phyloP scores from a whole-genome alignment of 2,888 invertebrate species.

The Glyphotaelius pellucidus region DNA sequence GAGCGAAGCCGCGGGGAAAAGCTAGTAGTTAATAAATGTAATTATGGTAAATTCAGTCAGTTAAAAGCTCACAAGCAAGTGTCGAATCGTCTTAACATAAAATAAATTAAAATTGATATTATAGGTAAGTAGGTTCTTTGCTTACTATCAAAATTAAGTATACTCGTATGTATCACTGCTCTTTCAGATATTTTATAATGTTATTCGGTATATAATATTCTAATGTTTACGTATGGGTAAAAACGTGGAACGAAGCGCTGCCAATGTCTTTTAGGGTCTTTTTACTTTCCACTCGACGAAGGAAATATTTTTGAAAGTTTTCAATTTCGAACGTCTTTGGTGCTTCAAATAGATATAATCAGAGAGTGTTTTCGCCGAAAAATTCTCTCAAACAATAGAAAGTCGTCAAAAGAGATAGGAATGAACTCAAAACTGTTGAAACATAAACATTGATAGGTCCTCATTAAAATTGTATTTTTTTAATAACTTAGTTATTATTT shows the following conservation, averaged over 20 bases:
- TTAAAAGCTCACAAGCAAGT: no score
- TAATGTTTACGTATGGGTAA: background rate
- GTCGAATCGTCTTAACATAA: no score
- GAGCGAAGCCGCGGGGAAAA: no score
- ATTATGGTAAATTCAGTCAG: no score
- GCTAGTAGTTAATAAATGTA: no score
- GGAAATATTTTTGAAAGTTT: background rate
- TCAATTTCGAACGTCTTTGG: background rate
- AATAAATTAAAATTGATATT: no score
- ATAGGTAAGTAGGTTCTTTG: no score
- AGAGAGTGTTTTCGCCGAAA: background rate
- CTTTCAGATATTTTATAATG: no score
- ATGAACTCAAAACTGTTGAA: background rate
- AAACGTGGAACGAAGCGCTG: background rate
- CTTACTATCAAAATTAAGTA: no score
- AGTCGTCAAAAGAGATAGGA: background rate
- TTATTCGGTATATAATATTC: background rate
- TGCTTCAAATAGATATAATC: background rate
- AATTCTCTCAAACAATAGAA: background rate
- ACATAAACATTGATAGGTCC: background rate
- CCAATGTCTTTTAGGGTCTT: background rate
- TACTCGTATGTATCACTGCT: no score
- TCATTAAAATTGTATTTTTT: background rate
- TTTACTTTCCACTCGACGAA: background rate
- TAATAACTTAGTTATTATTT: no score